Evolutionary conservation across 2,888 invertebrate genomes (phyloP), one percentile per base, ranked within the genome.

Genomic region (Julus scanicus): DNA sequence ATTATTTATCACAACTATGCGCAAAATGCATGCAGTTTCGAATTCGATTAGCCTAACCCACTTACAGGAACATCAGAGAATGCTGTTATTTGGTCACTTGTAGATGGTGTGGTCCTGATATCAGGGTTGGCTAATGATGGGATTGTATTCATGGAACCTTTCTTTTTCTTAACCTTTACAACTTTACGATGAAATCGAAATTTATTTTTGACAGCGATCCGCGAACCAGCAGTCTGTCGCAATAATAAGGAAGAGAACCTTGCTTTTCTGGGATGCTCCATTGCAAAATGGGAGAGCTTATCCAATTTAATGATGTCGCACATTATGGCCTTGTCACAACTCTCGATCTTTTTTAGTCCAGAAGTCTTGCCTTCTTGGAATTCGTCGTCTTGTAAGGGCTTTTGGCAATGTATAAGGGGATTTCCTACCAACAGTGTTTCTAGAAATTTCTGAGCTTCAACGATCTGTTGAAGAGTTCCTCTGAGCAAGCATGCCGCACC

Each of bases 241-340:
- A 49, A 84, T 17, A 84, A 37, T 29, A 87, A 44, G 17, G 88
- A 88, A 17, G 87, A 49, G 63, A 89, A 87, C 20, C 89, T 71
- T 6, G 87, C 83, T 37, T 63, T 53, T 37, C 88, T 53, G 8
- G 88, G 57, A 88, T 88, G 87, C 63, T 89, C 89, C 29, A 87
- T 53, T 8, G 89, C 71, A 80, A 89, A 87, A 40, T 44, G 39
- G n/a, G 89, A 86, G 29, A 89, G 53, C 4, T 49, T 29, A 37
- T 88, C 88, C 11, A 63, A 44, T 84, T 89, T 87, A 15, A 89
- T 89, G 8, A 89, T 89, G 85, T 89, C 89, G 63, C 89, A 89
- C 48, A 84, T 89, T 15, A 88, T 85, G 29, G 86, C 88, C 63
- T 88, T 89, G 84, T 89, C 89, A 6, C 49, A 71, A 29, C 71